phyloP scores from a whole-genome alignment of 2,113 vertebrate species.

The Syrrhaptes paradoxus region DNA sequence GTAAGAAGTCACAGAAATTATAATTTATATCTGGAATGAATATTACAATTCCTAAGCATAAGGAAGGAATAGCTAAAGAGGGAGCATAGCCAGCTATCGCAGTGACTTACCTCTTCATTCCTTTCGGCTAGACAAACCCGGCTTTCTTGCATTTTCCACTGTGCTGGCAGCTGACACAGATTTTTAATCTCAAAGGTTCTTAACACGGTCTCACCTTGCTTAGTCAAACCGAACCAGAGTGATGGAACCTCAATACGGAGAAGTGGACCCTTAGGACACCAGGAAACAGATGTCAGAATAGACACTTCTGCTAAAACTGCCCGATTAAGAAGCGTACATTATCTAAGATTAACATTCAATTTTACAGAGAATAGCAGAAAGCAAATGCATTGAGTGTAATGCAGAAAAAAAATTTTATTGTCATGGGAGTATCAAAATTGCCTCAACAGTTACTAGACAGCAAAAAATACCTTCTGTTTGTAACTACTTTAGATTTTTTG shows the following conservation, averaged over 20 bases:
- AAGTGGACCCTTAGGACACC: constrained; percentile 85
- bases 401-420: background rate
- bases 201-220: constrained; percentile 69
- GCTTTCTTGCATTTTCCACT: constrained; percentile 83
- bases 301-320: background rate
- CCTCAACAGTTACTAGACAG: background rate
- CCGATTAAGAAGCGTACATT: background rate
- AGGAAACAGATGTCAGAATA: background rate
- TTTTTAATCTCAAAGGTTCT: constrained; percentile 81
- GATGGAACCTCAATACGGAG: constrained; percentile 77
- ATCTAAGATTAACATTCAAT: background rate
- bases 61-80: background rate
- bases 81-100: background rate
- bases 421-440: background rate
- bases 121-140: constrained; percentile 60
- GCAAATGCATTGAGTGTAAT: background rate
- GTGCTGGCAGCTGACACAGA: constrained; percentile 79
- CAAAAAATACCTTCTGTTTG: background rate
- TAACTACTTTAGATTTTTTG: background rate
- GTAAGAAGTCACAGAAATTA: background rate
- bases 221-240: constrained; percentile 85
- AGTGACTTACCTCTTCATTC: constrained; percentile 52
- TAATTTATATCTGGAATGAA: background rate
- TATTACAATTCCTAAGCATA: background rate
- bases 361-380: background rate